phyloP scores from a whole-genome alignment of 2,888 invertebrate species.

The Nemotelus pantherinus region DNA sequence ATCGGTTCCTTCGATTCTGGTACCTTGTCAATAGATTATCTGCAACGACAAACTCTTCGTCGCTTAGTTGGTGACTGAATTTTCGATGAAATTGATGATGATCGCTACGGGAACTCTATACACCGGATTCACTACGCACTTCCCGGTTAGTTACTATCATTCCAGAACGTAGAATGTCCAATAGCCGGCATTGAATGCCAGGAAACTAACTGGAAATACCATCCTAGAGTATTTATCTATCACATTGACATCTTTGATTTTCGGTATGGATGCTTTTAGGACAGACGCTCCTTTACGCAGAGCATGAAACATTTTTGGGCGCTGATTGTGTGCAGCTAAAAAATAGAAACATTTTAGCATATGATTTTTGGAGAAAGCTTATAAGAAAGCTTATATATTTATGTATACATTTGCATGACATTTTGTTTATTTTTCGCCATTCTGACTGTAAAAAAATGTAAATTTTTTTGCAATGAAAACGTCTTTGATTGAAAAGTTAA shows the following conservation, averaged over 20 bases:
- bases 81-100: constrained; percentile 13
- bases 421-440: not conserved
- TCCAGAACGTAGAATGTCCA: constrained; percentile 92
- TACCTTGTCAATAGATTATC: not conserved
- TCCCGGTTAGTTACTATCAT: constrained; percentile 60
- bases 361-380: not conserved
- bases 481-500: no score
- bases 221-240: constrained; percentile 98
- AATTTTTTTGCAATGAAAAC: no score
- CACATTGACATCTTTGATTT: constrained; percentile 96
- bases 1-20: not conserved
- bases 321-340: constrained; percentile 60
- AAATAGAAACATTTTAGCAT: constrained; percentile 23
- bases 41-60: not conserved
- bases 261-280: constrained; percentile 89
- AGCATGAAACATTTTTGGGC: constrained; percentile 81
- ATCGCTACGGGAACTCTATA: constrained; percentile 29
- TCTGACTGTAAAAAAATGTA: no score
- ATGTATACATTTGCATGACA: constrained; percentile 19
- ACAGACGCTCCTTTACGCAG: constrained; percentile 86
- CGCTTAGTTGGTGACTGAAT: not conserved
- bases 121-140: constrained; percentile 44
- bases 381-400: constrained; percentile 36
- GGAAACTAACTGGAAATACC: constrained; percentile 94
- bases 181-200: constrained; percentile 94